Conservation (phyloP, 2,113 vertebrate genomes). For the Ia io region DNA sequence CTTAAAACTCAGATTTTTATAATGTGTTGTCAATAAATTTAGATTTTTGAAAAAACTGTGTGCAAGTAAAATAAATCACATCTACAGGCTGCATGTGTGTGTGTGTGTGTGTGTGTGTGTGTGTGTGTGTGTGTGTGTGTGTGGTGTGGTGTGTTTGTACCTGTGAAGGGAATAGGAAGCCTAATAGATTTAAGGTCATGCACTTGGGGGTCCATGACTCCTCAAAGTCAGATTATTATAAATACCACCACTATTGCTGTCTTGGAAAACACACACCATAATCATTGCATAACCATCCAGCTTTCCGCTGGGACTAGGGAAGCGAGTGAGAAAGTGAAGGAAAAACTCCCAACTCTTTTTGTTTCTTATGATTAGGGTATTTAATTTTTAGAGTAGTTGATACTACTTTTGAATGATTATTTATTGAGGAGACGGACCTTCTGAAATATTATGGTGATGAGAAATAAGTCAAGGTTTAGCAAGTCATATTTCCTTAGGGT, state of each 20-base stretch:
- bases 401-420: neutral
- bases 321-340: neutral
- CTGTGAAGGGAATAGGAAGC: neutral
- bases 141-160: neutral
- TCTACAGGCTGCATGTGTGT: neutral
- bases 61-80: neutral
- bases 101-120: neutral
- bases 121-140: neutral
- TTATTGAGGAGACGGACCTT: neutral
- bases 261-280: neutral
- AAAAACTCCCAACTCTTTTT: neutral
- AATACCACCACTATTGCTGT: neutral
- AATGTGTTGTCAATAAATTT: conserved; percentile 36
- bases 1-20: conserved; percentile 1
- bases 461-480: conserved; percentile 45
- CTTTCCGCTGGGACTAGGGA: neutral
- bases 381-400: conserved; percentile 5
- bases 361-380: neutral
- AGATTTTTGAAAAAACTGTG: neutral
- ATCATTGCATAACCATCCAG: neutral
- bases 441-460: neutral
- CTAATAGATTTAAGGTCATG: neutral
- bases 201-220: neutral
- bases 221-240: neutral
- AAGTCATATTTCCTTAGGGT: neutral